Percentiles rank a stretch among this genome's conserved stretches.
phyloP scores from a whole-genome alignment of 2,888 invertebrate species.

The Drosophila infuscata region DNA sequence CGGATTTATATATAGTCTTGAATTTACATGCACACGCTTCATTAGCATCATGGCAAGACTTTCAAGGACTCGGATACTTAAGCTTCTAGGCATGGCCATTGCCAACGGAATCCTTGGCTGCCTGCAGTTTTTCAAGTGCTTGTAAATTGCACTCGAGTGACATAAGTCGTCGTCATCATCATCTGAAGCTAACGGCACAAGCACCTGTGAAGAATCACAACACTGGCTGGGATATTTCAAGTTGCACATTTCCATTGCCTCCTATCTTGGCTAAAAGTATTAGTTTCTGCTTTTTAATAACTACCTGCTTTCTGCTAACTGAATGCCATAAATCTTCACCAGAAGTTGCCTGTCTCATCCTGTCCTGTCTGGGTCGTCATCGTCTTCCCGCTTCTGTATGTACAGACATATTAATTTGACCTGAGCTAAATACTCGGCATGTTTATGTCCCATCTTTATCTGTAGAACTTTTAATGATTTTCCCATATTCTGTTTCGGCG shows the following conservation, averaged over 20 bases:
- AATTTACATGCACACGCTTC: slow-evolving; percentile 37
- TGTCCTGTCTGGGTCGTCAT: slow-evolving; percentile 23
- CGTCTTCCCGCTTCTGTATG: slow-evolving; percentile 30
- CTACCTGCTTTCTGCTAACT: slow-evolving; percentile 23
- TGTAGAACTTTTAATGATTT: slow-evolving; percentile 74
- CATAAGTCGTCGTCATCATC: slow-evolving; percentile 57
- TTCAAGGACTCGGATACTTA: slow-evolving; percentile 20
- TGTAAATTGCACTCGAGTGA: slow-evolving; percentile 63
- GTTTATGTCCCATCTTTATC: slow-evolving; percentile 43
- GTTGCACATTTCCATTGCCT: slow-evolving; percentile 12
- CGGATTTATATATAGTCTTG: background rate
- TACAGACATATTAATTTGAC: slow-evolving; percentile 68
- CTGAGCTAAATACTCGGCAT: slow-evolving; percentile 62
- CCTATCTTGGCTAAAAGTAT: slow-evolving; percentile 1
- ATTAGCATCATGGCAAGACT: slow-evolving; percentile 35
- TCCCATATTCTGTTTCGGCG: slow-evolving; percentile 45
- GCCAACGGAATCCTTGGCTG: slow-evolving; percentile 32
- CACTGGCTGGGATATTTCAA: slow-evolving; percentile 10
- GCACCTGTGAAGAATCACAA: slow-evolving; percentile 1
- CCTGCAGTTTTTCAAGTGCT: slow-evolving; percentile 51
- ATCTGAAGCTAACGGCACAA: slow-evolving; percentile 1
- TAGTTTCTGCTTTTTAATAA: slow-evolving; percentile 9
- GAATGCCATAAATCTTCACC: slow-evolving; percentile 48
- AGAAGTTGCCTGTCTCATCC: slow-evolving; percentile 33
- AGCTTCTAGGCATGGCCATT: slow-evolving; percentile 28